phyloP scores from a whole-genome alignment of 2,888 invertebrate genomes.

The Pseudococcus viburni region DNA sequence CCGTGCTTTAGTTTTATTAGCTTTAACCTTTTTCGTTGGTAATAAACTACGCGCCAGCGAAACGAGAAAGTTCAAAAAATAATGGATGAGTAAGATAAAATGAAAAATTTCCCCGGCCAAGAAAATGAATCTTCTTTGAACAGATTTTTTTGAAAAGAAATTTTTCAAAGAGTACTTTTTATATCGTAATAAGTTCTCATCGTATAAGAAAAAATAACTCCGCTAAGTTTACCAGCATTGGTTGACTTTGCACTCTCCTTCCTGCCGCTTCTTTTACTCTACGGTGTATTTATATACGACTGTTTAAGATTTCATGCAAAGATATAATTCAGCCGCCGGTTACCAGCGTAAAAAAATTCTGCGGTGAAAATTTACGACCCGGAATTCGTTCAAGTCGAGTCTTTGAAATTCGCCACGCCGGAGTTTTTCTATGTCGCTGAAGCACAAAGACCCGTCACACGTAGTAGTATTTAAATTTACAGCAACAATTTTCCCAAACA shows the following conservation, averaged over 20 bases:
- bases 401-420: not conserved
- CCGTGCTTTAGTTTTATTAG: conserved; percentile 50
- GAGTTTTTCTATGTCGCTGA: not conserved
- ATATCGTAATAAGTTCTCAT: conserved; percentile 39
- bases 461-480: not conserved
- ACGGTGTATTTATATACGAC: not conserved
- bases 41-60: conserved; percentile 38
- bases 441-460: not conserved
- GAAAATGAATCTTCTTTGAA: conserved; percentile 50
- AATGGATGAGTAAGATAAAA: conserved; percentile 43
- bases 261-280: not conserved
- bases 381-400: conserved; percentile 18
- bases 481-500: not conserved
- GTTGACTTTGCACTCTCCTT: not conserved
- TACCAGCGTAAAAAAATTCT: conserved; percentile 5
- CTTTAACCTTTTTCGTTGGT: conserved; percentile 47
- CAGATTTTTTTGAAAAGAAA: conserved; percentile 57
- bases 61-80: conserved; percentile 50
- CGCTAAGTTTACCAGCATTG: not conserved
- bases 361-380: conserved; percentile 22
- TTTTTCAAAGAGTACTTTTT: conserved; percentile 54
- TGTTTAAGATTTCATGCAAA: conserved; percentile 38
- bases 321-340: conserved; percentile 30
- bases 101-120: conserved; percentile 49
- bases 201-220: conserved; percentile 9